phyloP scores from a whole-genome alignment of 2,888 invertebrate species.

The Trissolcus japonicus region DNA sequence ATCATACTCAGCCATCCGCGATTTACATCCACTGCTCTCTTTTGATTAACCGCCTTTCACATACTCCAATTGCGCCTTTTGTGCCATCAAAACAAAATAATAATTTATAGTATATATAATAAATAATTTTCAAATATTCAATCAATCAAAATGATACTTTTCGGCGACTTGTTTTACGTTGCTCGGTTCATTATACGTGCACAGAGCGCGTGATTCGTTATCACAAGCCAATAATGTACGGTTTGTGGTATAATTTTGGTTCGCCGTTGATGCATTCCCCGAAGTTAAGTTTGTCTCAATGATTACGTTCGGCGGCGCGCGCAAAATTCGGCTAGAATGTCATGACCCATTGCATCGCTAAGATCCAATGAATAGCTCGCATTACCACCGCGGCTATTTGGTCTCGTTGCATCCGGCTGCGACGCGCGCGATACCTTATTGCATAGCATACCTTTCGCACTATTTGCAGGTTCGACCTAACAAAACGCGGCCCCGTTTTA shows the following conservation, averaged over 20 bases:
- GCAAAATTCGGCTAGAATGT: slow-evolving; percentile 68
- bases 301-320: slow-evolving; percentile 59
- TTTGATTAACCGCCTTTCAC: too few relatives aligned
- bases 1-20: slow-evolving; percentile 59
- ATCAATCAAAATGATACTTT: too few relatives aligned
- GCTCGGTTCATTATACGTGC: too few relatives aligned
- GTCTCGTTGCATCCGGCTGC: slow-evolving; percentile 67
- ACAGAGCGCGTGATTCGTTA: too few relatives aligned
- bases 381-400: slow-evolving; percentile 67
- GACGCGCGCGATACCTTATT: slow-evolving; percentile 60
- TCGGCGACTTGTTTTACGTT: too few relatives aligned
- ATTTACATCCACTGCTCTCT: slow-evolving; percentile 56
- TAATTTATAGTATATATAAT: too few relatives aligned
- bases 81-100: too few relatives aligned
- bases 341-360: slow-evolving; percentile 69
- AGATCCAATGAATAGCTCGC: slow-evolving; percentile 71
- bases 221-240: too few relatives aligned
- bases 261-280: slow-evolving; percentile 41
- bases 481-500: slow-evolving; percentile 42
- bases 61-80: too few relatives aligned
- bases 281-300: slow-evolving; percentile 56
- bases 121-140: too few relatives aligned
- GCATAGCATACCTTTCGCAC: slow-evolving; percentile 69
- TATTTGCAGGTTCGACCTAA: slow-evolving; percentile 67
- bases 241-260: too few relatives aligned